A percentile compares a stretch with the other conserved stretches of the same genome.
Conservation (phyloP, 2,888 invertebrate species). For the Yponomeuta sedellus region DNA sequence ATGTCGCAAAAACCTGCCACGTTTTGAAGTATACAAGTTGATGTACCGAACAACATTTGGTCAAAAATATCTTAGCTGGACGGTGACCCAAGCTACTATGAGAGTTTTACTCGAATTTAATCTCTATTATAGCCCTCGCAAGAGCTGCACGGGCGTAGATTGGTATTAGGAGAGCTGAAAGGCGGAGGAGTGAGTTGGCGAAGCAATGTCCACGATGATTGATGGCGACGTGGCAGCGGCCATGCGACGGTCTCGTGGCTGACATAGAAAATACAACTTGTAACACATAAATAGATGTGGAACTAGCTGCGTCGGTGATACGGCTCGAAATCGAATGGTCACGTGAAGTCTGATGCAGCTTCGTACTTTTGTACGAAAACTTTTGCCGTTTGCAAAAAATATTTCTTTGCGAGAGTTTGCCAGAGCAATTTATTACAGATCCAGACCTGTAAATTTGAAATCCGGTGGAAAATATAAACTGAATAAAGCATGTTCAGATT, state of each 20-base stretch:
- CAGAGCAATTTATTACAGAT: not conserved
- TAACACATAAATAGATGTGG: not conserved
- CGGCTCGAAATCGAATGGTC: not conserved
- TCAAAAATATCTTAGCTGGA: not conserved
- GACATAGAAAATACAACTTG: not conserved
- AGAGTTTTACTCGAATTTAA: not conserved
- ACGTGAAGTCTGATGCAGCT: not conserved
- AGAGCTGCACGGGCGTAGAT: not conserved
- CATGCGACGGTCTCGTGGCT: not conserved
- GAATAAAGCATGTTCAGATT: not conserved
- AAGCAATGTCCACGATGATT: slow-evolving; percentile 3
- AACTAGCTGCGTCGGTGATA: not conserved
- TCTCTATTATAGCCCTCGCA: not conserved
- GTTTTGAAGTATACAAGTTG: not conserved
- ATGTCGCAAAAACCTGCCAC: not conserved
- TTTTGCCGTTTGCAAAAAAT: not conserved
- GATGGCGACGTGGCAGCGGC: not conserved
- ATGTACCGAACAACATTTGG: not conserved
- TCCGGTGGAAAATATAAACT: too few species aligned
- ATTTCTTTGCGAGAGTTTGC: not conserved
- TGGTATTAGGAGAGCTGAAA: not conserved
- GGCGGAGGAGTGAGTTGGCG: not conserved
- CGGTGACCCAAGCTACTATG: not conserved
- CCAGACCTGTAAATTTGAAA: not conserved
- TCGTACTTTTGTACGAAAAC: not conserved